Base-by-base conservation (phyloP, 30 jellyfish, hydroid and myxozoan species). In the Hydractinia echinata region DNA sequence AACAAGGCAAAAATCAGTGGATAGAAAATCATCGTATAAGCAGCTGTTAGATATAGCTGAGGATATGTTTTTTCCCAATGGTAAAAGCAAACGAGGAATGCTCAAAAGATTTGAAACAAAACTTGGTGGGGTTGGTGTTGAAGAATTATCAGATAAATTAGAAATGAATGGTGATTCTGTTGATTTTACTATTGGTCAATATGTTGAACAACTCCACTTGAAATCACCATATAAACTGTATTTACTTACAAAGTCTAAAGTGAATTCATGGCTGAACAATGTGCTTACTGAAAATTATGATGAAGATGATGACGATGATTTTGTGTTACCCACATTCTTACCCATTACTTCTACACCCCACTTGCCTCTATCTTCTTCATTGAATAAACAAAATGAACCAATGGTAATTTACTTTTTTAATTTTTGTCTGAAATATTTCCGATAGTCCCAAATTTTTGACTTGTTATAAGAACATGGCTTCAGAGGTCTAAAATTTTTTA, bases 291-390 rank as follows among this genome's bases (percentile, higher is more conserved):
- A 9, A 10, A 56, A 56, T n/a, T 56, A n/a, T 10, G 68, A 56
- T 56, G 68, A 56, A 56, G n/a, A 56, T 56, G 68, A 56, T 56
- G 68, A 56, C n/a, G 68, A 56, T 56, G 68, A 56, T n/a, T 56
- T 56, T n/a, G n/a, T n/a, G 10, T 9, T n/a, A 11, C 69, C 69
- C 15, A 58, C 69, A 30, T 30, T 30, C 44, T 30, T 30, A 30
- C 44, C 44, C 44, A 30, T 30, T 30, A 30, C 44, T 30, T 30
- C 44, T 2, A 0, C 44, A 30, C 44, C 44, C 44, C 44, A 30
- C 44, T 30, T 30, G 44, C 44, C 44, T 30, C 44, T 30, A 30
- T 30, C 44, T 30, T 30, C 44, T 30, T 30, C 44, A 30, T 30
- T 30, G 44, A 30, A 30, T 30, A 30, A 30, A 30, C 44, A 30